phyloP scores from a whole-genome alignment of 2,888 invertebrate genomes.

The Synergus gifuensis region DNA sequence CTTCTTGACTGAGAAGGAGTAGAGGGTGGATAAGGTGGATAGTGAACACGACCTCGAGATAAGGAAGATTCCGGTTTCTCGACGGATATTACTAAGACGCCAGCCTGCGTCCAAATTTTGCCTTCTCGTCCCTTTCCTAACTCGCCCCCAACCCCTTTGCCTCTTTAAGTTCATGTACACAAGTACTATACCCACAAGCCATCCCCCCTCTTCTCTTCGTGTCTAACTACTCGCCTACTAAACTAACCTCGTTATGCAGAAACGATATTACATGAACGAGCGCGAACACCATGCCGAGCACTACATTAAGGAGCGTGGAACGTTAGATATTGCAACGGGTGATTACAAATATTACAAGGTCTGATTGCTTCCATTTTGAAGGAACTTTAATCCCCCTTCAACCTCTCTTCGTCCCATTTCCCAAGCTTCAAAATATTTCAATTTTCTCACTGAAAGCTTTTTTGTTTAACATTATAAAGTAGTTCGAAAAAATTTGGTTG shows the following conservation, averaged over 20 bases:
- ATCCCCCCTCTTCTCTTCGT: constrained; percentile 9
- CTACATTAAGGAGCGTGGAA: constrained; percentile 18
- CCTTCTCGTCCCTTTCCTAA: constrained; percentile 4
- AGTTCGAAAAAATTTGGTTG: no score
- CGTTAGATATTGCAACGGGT: constrained; percentile 28
- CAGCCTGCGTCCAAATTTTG: constrained; percentile 21
- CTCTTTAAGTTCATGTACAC: constrained; percentile 38
- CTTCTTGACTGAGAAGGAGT: background rate
- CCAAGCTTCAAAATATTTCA: background rate
- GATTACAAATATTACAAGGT: constrained; percentile 32
- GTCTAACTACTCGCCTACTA: constrained; percentile 36
- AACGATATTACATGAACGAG: constrained; percentile 33
- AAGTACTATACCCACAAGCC: constrained; percentile 35
- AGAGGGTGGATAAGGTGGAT: background rate
- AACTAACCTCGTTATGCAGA: constrained; percentile 42
- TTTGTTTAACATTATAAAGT: no score
- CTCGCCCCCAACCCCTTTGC: background rate
- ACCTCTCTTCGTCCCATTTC: background rate
- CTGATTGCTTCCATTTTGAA: constrained; percentile 1
- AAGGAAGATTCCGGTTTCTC: constrained; percentile 24
- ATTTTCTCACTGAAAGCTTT: background rate
- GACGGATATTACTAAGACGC: constrained; percentile 36
- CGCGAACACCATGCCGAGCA: constrained; percentile 30
- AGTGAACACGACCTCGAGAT: constrained; percentile 27
- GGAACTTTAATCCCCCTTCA: background rate